Evolutionary conservation across 1,140 invertebrate genomes (phyloP), one percentile per base, ranked within the genome.

Genomic region (Drosophila tani): DNA sequence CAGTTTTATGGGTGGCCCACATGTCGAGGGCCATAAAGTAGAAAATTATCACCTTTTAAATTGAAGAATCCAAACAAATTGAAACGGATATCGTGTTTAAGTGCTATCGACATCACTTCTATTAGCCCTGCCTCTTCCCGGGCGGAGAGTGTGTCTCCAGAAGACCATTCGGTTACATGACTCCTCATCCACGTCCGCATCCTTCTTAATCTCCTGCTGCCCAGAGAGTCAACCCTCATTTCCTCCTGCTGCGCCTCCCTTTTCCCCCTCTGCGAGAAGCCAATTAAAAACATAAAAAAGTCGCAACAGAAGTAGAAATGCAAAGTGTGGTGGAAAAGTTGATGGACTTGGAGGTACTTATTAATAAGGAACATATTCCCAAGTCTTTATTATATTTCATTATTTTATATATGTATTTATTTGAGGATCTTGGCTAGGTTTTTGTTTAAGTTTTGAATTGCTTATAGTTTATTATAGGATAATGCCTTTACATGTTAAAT

Each of bases 1-100:
- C 88, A 91, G 84, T 92, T 92, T 92, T 92, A 92, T 92, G 91
- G 91, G 91, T 92, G 91, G 91, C 91, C 91, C 88, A 92, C 85
- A 92, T 92, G 91, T 92, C 91, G 91, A 91, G 91, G 88, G 88
- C 91, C 85, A 92, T 92, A 92, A 92, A 92, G 91, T 92, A 92
- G 87, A 87, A 92, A 92, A 92, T 92, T 92, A 92, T 92, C 91
- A 92, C 91, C 91, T 92, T 92, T 92, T 92, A 92, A 92, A 92
- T 92, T 92, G 91, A 92, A 92, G 91, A 92, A 92, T 92, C 91
- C 91, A 92, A 92, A 92, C 91, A 92, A 92, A 92, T 92, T 92
- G 91, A 92, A 92, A 92, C 91, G 91, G 91, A 92, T 92, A 92
- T 92, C 88, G 85, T 92, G 91, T 92, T 92, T 92, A 92, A 92